These are phyloP conservation scores for Trogon melanurus DNA, from an alignment of 2,113 vertebrate genomes.

Conservation along the genomic window DNA sequence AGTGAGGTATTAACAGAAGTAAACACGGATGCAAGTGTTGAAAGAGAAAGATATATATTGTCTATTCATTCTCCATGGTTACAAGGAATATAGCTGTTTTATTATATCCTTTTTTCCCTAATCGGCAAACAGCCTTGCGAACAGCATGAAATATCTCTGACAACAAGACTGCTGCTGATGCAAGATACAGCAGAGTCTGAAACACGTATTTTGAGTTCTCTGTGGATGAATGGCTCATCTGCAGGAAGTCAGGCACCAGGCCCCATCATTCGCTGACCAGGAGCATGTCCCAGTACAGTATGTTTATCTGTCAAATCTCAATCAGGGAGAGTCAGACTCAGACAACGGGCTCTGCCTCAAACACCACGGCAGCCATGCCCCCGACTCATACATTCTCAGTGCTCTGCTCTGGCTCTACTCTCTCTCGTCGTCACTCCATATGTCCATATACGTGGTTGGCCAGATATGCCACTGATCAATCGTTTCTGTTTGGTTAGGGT, in stretches of 20 bases:
- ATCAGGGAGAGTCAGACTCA: background rate
- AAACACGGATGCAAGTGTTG: background rate
- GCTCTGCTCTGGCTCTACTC: background rate
- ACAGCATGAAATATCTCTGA: background rate
- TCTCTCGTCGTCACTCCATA: background rate
- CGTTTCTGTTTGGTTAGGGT: background rate
- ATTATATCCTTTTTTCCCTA: background rate
- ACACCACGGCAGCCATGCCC: background rate
- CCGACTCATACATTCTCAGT: background rate
- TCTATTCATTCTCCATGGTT: background rate
- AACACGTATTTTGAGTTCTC: background rate
- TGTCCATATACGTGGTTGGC: fast-evolving
- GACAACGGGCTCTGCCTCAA: background rate
- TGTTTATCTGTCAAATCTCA: background rate
- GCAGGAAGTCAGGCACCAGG: background rate
- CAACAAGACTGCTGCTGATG: background rate
- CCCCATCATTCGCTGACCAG: background rate
- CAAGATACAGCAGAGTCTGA: background rate
- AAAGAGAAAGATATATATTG: no score
- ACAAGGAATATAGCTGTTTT: background rate
- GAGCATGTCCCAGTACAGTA: background rate
- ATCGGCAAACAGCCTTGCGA: background rate
- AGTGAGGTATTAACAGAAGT: background rate
- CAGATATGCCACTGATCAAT: background rate
- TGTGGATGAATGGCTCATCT: background rate